Evolutionary conservation across 2,888 invertebrate species (phyloP), one percentile per base, ranked within the genome.

Genomic region (Drosophila algonquin): DNA sequence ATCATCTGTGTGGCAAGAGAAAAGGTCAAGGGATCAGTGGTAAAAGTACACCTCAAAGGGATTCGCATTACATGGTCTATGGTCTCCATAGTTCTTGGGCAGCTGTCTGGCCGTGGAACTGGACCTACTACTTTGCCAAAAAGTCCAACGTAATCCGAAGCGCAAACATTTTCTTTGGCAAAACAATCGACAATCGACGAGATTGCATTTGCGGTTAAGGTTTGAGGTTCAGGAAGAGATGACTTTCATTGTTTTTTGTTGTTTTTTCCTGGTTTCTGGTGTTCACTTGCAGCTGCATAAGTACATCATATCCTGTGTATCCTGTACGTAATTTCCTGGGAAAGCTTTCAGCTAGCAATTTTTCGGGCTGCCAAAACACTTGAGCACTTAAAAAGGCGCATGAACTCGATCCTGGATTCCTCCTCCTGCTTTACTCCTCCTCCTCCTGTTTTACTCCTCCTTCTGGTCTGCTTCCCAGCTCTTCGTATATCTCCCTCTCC

Each of bases 341-440:
- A 88, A 86, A 88, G 88, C 85, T 85, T 76, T 75, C 47, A 16
- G 63, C 56, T n/a, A 40, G 7, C 59, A 51, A 21, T 52, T 50
- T 60, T 21, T 24, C 50, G 59, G 63, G 30, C 3, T 61, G 80
- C 64, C 76, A 79, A 76, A 76, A 77, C 82, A 90, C 89, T 90
- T 80, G 86, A 90, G 79, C 84, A 81, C 84, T 90, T 89, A 90
- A 90, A 80, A 87, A 86, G 87, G 86, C 87, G 81, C 83, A 85
- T 85, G 75, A 85, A 81, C 58, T 79, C 74, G 79, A 76, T 46
- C 52, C 58, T 45, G 54, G 51, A 30, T 67, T 50, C 58, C 71
- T 45, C 45, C 30, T 27, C 30, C 30, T 27, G 6, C 7, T 1
- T 59, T 56, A 47, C 58, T 50, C 46, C 60, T 56, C 45, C 27